Conservation (phyloP, 35 echinoderm and acorn worm genomes). For the Eucidaris tribuloides region DNA sequence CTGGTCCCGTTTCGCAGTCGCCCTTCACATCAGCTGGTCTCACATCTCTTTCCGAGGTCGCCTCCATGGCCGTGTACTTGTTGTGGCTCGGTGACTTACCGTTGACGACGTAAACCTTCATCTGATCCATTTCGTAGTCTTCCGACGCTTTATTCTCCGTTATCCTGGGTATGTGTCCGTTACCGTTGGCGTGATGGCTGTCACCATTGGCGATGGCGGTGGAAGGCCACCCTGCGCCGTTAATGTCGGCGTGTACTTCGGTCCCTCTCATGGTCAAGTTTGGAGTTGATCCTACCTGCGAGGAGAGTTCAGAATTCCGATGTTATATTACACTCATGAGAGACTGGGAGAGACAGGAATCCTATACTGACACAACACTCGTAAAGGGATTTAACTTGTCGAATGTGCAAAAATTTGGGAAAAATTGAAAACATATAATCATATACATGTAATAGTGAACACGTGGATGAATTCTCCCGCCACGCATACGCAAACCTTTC, state of each 20-base stretch:
- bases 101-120: not conserved
- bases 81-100: not conserved
- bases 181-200: not conserved
- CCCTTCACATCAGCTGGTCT: not conserved
- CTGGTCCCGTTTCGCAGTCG: not conserved
- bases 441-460: no score
- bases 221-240: not conserved
- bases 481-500: no score
- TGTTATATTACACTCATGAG: no score
- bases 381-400: no score
- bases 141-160: not conserved
- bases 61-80: conserved; percentile 11
- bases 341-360: no score
- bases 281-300: no score
- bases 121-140: not conserved
- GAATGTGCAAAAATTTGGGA: no score
- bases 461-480: no score
- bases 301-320: no score
- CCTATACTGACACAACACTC: no score
- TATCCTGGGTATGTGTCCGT: not conserved
- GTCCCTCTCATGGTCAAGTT: no score
- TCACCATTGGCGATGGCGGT: not conserved
- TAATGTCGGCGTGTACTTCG: not conserved
- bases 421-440: no score
- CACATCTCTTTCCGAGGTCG: not conserved